Conservation (phyloP, 2,113 vertebrate genomes). For the Ptilonorhynchus violaceus region DNA sequence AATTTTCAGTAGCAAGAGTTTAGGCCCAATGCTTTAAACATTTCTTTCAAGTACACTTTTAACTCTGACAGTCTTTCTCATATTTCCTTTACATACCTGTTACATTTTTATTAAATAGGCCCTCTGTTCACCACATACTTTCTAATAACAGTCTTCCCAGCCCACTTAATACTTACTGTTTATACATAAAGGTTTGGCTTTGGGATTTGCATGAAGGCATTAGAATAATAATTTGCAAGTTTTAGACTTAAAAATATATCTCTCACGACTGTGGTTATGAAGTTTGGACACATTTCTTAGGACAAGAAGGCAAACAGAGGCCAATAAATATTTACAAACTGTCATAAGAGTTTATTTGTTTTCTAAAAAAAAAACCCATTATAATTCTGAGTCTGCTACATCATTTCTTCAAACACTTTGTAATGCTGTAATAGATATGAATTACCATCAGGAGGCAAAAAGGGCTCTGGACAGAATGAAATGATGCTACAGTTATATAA, state of each 20-base stretch:
- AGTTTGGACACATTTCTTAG: neutral
- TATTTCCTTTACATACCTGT: neutral
- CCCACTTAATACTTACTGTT: neutral
- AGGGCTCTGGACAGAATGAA: conserved; percentile 12
- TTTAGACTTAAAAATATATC: neutral
- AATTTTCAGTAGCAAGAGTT: neutral
- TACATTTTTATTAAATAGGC: neutral
- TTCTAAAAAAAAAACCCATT: neutral
- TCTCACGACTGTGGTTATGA: neutral
- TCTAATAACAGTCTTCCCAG: neutral
- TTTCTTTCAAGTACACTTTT: neutral
- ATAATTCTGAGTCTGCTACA: neutral
- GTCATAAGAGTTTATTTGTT: neutral
- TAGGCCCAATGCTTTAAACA: neutral
- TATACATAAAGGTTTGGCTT: neutral
- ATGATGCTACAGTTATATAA: neutral
- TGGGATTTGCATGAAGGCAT: neutral
- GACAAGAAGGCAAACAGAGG: neutral
- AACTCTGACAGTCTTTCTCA: neutral
- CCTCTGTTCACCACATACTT: neutral
- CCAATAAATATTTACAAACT: conserved; percentile 7
- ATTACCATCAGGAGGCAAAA: conserved; percentile 19
- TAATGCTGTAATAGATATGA: conserved; percentile 39
- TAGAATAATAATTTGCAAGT: neutral
- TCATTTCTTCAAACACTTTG: neutral